Evolutionary conservation across 2,888 invertebrate species (phyloP).

Genomic region (Eumacrocentrus americanus): DNA sequence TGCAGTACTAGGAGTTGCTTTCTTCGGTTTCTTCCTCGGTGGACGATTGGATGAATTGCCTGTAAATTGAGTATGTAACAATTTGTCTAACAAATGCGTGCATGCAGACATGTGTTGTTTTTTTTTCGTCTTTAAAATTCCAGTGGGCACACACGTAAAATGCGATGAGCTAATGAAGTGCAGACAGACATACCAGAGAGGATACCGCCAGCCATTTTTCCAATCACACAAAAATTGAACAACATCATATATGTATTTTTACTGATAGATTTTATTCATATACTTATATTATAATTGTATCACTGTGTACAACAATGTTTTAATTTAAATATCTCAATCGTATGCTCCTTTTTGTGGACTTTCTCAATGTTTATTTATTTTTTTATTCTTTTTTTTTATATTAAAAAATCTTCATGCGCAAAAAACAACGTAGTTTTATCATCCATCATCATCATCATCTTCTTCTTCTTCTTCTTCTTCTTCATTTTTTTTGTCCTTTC

Average conservation of each 20-base stretch:
- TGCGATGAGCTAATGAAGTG: conserved; percentile 53
- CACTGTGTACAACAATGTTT: conserved; percentile 62
- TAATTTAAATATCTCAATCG: conserved; percentile 60
- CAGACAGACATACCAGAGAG: conserved; percentile 46
- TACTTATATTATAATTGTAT: conserved; percentile 63
- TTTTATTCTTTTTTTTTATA: conserved; percentile 44
- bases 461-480: conserved; percentile 37
- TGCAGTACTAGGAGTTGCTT: conserved; percentile 55
- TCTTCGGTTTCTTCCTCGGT: conserved; percentile 66
- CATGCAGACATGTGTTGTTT: conserved; percentile 38
- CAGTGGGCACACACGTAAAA: conserved; percentile 45
- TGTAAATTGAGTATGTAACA: conserved; percentile 53
- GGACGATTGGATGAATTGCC: conserved; percentile 60
- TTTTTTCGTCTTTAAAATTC: neutral
- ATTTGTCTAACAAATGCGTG: conserved; percentile 46
- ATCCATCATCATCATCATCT: too few relatives aligned
- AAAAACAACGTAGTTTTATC: conserved; percentile 49
- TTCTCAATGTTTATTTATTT: conserved; percentile 43
- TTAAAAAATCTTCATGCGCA: conserved; percentile 59
- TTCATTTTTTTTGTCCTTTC: conserved; percentile 44
- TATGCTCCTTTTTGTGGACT: conserved; percentile 55
- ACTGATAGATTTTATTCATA: conserved; percentile 63
- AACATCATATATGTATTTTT: conserved; percentile 45
- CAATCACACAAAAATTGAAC: conserved; percentile 8
- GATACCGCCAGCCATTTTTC: conserved; percentile 11